A percentile compares a stretch with the other conserved stretches of the same genome.
Evolutionary conservation across 2,797 vertebrate genomes (phyloP).

Genomic region (Florisuga fusca): DNA sequence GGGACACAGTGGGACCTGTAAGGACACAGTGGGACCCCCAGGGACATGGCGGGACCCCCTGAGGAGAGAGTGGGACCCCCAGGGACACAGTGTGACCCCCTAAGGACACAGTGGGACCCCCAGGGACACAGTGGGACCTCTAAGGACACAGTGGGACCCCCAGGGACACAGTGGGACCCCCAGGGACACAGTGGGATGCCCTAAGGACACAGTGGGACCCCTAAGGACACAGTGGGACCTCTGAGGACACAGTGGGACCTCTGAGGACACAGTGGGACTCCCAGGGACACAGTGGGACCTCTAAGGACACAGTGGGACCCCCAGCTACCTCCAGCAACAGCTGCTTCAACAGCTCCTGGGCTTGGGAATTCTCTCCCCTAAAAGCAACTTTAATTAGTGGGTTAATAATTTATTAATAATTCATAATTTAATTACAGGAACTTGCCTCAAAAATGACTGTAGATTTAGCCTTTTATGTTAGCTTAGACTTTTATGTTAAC

Average conservation of each 20-base stretch:
- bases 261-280: no score
- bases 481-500: not conserved
- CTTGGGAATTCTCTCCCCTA: not conserved
- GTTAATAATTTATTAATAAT: no score
- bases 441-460: not conserved
- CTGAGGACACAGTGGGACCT: not conserved
- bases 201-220: no score
- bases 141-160: not conserved
- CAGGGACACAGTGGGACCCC: not conserved
- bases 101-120: no score
- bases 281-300: no score
- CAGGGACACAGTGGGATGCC: not conserved
- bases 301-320: not conserved
- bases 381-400: not conserved
- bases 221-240: not conserved
- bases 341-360: not conserved
- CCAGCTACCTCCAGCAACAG: not conserved
- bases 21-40: not conserved
- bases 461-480: not conserved
- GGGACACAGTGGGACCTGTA: not conserved
- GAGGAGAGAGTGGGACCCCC: not conserved
- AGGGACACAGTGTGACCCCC: not conserved
- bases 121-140: not conserved
- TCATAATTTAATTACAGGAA: no score
- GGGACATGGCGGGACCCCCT: no score